Evolutionary conservation across 1,140 invertebrate species (phyloP).

Genomic region (Lineus longissimus): DNA sequence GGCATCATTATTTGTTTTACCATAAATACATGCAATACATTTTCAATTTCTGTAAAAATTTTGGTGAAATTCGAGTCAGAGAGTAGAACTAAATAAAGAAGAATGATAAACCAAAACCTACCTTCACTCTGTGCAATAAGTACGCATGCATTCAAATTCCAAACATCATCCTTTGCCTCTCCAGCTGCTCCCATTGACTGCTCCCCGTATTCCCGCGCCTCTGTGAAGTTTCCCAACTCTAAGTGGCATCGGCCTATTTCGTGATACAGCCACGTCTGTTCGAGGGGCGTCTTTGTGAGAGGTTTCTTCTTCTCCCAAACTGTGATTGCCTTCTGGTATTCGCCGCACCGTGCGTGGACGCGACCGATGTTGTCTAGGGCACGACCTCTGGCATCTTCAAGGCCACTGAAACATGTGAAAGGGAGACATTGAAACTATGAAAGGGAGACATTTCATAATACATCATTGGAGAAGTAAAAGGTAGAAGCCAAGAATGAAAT

Average conservation of each 20-base stretch:
- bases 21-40: too few species aligned
- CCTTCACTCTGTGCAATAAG: constrained; percentile 47
- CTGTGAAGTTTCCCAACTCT: constrained; percentile 33
- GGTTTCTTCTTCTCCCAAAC: constrained; percentile 47
- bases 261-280: constrained; percentile 51
- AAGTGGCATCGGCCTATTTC: constrained; percentile 52
- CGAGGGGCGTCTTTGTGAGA: constrained; percentile 36
- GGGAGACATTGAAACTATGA: not conserved
- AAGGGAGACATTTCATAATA: not conserved
- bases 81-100: too few species aligned
- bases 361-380: constrained; percentile 46
- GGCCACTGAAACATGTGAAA: constrained; percentile 28
- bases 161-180: constrained; percentile 42
- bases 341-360: constrained; percentile 39
- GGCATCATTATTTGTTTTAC: too few species aligned
- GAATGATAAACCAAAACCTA: too few species aligned
- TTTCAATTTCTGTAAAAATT: too few species aligned
- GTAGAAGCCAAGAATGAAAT: too few species aligned
- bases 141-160: constrained; percentile 50
- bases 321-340: constrained; percentile 42
- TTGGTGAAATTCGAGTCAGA: too few species aligned
- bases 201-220: constrained; percentile 44
- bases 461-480: not conserved
- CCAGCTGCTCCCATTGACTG: constrained; percentile 39
- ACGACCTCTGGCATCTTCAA: constrained; percentile 38